These are phyloP conservation scores for Hirtodrosophila trivittata DNA, from an alignment of 2,888 invertebrate species.

Conservation along the genomic window DNA sequence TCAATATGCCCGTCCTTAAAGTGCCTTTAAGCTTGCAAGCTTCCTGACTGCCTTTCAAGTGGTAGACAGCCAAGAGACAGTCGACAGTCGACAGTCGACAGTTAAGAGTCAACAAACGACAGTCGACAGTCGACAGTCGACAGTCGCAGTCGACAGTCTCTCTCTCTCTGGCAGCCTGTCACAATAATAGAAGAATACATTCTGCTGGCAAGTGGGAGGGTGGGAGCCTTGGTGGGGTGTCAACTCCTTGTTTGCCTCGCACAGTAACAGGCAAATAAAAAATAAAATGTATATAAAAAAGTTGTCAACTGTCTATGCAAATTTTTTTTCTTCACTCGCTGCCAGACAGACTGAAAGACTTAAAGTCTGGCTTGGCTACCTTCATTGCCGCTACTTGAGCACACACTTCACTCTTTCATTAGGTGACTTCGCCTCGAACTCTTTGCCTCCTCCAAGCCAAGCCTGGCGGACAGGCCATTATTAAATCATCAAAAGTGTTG, in stretches of 20 bases:
- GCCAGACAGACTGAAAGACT: slow-evolving; percentile 29
- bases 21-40: slow-evolving; percentile 40
- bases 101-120: slow-evolving; percentile 5
- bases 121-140: slow-evolving; percentile 13
- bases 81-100: slow-evolving; percentile 30
- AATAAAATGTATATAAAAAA: slow-evolving; percentile 36
- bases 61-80: slow-evolving; percentile 32
- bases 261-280: slow-evolving; percentile 30
- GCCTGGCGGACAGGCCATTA: slow-evolving; percentile 38
- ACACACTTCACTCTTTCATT: slow-evolving; percentile 32
- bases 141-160: slow-evolving; percentile 13
- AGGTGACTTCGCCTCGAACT: slow-evolving; percentile 11
- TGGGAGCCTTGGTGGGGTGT: background rate
- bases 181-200: slow-evolving; percentile 67
- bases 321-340: slow-evolving; percentile 19
- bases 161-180: slow-evolving; percentile 51
- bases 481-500: slow-evolving; percentile 73
- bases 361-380: slow-evolving; percentile 31
- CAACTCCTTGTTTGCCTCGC: slow-evolving; percentile 29
- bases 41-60: slow-evolving; percentile 32
- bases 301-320: slow-evolving; percentile 74
- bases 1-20: slow-evolving; percentile 57
- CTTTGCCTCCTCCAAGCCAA: background rate
- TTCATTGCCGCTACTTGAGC: background rate
- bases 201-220: slow-evolving; percentile 11